Evolutionary conservation across 2,888 invertebrate species (phyloP).

Genomic region (Belgica antarctica): DNA sequence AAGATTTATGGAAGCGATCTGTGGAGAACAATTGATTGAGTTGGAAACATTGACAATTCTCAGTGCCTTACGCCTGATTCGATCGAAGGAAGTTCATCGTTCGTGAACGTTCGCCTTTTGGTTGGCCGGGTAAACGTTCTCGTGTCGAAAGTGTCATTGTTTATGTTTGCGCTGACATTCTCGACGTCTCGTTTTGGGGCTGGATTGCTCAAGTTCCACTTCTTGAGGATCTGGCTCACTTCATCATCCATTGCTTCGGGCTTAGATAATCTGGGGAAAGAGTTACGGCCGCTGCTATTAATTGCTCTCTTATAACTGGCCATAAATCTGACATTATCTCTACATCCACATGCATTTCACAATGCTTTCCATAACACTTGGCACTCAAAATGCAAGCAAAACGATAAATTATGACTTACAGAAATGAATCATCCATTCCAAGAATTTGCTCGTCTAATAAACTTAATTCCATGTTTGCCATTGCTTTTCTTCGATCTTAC

Average conservation of each 20-base stretch:
- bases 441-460: slow-evolving; percentile 18
- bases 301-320: no score
- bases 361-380: no score
- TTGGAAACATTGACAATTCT: background rate
- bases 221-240: slow-evolving; percentile 54
- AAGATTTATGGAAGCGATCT: slow-evolving; percentile 37
- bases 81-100: slow-evolving; percentile 25
- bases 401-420: slow-evolving; percentile 31
- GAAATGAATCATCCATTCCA: slow-evolving; percentile 41
- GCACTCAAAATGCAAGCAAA: no score
- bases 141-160: slow-evolving; percentile 50
- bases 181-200: background rate
- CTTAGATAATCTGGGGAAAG: background rate
- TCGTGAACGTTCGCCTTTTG: slow-evolving; percentile 50
- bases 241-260: slow-evolving; percentile 50
- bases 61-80: slow-evolving; percentile 34
- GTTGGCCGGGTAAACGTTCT: slow-evolving; percentile 55
- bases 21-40: background rate
- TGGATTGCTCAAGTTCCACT: slow-evolving; percentile 50
- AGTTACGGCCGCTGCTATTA: no score
- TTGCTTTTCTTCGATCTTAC: slow-evolving; percentile 5
- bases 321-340: no score
- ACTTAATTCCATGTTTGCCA: slow-evolving; percentile 41
- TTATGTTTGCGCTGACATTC: background rate
- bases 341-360: no score